Conservation (phyloP, 2,113 vertebrate species). For the Ceuthmochares aereus region DNA sequence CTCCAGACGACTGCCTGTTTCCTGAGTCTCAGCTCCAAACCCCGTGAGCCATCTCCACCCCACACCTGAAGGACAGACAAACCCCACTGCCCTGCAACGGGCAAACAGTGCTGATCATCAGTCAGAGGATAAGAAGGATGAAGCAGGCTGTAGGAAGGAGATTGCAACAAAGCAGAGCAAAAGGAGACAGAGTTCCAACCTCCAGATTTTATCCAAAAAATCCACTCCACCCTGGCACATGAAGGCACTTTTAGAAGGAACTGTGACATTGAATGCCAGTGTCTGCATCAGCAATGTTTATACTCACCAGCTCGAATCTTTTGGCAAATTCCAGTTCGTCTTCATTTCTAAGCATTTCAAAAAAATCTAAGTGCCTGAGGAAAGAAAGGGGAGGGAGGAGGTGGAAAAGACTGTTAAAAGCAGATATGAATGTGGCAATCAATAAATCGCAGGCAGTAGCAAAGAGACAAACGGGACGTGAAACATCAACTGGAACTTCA, state of each 20-base stretch:
- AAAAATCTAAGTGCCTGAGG: constrained; percentile 95
- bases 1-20: rapidly evolving
- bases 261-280: rapidly evolving
- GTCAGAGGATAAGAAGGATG: background rate
- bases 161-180: background rate
- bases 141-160: background rate
- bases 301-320: constrained; percentile 91
- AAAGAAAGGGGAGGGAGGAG: background rate
- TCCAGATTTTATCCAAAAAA: background rate
- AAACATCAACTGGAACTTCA: background rate
- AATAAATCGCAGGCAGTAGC: background rate
- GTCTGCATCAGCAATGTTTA: background rate
- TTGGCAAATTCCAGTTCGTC: constrained; percentile 96
- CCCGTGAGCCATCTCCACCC: rapidly evolving
- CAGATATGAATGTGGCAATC: background rate
- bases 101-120: background rate
- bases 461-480: background rate
- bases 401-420: background rate
- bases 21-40: background rate
- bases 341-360: constrained; percentile 98
- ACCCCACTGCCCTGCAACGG: background rate
- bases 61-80: background rate
- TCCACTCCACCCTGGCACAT: background rate
- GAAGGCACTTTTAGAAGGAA: background rate
- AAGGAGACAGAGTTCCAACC: background rate